A percentile compares a stretch with the other conserved stretches of the same genome.
These are phyloP conservation scores for Hipposideros armiger DNA, from an alignment of 2,113 vertebrate genomes.

Conservation along the genomic window DNA sequence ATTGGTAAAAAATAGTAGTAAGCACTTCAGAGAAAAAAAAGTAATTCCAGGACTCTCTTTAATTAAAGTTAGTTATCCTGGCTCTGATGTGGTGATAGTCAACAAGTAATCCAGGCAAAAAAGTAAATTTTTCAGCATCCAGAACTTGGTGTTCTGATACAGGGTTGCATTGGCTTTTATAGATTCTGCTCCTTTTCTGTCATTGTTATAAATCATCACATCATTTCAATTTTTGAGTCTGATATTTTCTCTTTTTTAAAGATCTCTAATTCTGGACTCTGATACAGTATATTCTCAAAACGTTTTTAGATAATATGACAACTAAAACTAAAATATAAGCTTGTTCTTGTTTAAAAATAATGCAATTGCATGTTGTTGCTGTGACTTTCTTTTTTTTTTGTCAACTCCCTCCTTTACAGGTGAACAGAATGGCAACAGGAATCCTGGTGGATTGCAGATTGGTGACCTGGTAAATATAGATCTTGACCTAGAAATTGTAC, in stretches of 20 bases:
- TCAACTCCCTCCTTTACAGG: constrained; percentile 86
- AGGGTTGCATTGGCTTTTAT: not conserved
- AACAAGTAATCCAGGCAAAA: not conserved
- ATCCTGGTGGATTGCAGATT: constrained; percentile 98
- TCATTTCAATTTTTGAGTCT: constrained; percentile 8
- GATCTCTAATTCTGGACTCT: constrained; percentile 30
- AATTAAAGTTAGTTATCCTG: not conserved
- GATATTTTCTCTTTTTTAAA: constrained; percentile 1
- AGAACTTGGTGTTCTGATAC: not conserved
- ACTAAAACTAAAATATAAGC: not conserved
- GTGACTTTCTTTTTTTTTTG: not conserved
- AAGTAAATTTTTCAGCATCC: not conserved
- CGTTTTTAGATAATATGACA: not conserved
- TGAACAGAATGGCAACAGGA: constrained; percentile 98
- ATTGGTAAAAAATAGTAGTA: constrained; percentile 43
- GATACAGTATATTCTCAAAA: constrained; percentile 26
- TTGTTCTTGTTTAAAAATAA: constrained; percentile 33
- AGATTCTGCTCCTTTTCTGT: not conserved
- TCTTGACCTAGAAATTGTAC: constrained; percentile 98
- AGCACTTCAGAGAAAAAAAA: constrained; percentile 36
- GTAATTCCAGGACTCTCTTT: not conserved
- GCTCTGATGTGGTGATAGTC: not conserved
- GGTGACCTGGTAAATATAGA: constrained; percentile 99
- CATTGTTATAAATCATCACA: not conserved
- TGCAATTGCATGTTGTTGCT: not conserved